Evolutionary conservation across 2,888 invertebrate species (phyloP).

Genomic region (Acrobasis consociella): DNA sequence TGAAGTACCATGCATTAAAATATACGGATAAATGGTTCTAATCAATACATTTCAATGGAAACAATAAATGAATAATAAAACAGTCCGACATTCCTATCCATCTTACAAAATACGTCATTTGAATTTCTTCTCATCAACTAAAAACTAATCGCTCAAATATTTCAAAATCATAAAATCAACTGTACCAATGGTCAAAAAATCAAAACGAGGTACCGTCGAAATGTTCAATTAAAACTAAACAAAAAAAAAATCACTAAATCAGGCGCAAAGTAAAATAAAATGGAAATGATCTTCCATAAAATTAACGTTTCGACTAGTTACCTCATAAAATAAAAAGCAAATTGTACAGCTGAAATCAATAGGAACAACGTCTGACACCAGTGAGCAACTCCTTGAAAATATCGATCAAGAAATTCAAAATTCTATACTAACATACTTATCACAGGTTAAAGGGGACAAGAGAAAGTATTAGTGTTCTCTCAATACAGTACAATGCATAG

Average conservation of each 20-base stretch:
- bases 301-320: slow-evolving; percentile 66
- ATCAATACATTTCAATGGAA: slow-evolving; percentile 64
- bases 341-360: slow-evolving; percentile 73
- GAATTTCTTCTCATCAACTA: slow-evolving; percentile 29
- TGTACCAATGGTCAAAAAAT: slow-evolving; percentile 35
- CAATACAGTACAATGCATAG: slow-evolving; percentile 68
- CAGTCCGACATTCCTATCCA: slow-evolving; percentile 51
- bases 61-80: slow-evolving; percentile 83
- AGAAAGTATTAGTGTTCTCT: slow-evolving; percentile 81
- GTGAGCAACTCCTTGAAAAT: slow-evolving; percentile 73
- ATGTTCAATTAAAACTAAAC: slow-evolving; percentile 47
- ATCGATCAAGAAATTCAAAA: slow-evolving; percentile 71
- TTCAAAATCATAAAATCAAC: slow-evolving; percentile 32
- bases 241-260: slow-evolving; percentile 56
- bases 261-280: slow-evolving; percentile 61
- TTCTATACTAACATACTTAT: slow-evolving; percentile 80
- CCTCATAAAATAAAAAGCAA: slow-evolving; percentile 59
- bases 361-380: slow-evolving; percentile 75
- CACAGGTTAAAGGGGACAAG: slow-evolving; percentile 82
- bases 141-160: slow-evolving; percentile 25
- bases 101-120: slow-evolving; percentile 49
- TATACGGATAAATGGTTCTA: slow-evolving; percentile 57
- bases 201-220: slow-evolving; percentile 54
- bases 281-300: slow-evolving; percentile 42
- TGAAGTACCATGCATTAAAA: slow-evolving; percentile 65